These are phyloP conservation scores for Heliconius erato DNA, from an alignment of 2,888 invertebrate genomes.

Conservation along the genomic window DNA sequence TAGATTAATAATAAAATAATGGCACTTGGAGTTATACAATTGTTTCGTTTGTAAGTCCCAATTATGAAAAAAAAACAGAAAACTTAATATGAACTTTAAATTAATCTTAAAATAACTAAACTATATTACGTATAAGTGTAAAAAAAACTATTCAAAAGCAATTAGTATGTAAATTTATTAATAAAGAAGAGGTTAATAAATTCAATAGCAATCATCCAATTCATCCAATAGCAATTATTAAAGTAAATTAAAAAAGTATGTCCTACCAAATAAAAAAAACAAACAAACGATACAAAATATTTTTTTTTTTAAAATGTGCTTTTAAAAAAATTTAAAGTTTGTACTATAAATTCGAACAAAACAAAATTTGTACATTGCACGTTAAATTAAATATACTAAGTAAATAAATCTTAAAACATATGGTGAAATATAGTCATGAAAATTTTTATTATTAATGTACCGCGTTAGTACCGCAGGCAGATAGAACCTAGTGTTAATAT, in stretches of 20 bases:
- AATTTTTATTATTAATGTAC: background rate
- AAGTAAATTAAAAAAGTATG: no score
- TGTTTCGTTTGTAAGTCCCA: background rate
- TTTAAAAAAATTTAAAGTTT: background rate
- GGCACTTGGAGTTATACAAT: background rate
- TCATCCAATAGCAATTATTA: no score
- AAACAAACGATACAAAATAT: no score
- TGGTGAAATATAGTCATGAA: background rate
- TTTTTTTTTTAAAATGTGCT: no score
- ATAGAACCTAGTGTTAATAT: background rate
- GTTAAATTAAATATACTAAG: background rate
- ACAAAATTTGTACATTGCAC: background rate
- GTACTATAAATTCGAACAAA: conserved; percentile 9
- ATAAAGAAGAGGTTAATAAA: no score
- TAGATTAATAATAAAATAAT: background rate
- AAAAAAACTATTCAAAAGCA: background rate
- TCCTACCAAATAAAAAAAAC: no score
- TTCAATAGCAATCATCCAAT: no score
- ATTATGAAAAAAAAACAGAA: background rate
- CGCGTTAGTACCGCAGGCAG: background rate
- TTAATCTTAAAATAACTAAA: background rate
- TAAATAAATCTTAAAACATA: background rate
- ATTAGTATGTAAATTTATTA: background rate
- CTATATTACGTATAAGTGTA: background rate
- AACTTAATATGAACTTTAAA: background rate